Percentiles rank a stretch among this genome's conserved stretches.
These are phyloP conservation scores for Rhea pennata DNA, from an alignment of 2,113 vertebrate species.

Conservation along the genomic window DNA sequence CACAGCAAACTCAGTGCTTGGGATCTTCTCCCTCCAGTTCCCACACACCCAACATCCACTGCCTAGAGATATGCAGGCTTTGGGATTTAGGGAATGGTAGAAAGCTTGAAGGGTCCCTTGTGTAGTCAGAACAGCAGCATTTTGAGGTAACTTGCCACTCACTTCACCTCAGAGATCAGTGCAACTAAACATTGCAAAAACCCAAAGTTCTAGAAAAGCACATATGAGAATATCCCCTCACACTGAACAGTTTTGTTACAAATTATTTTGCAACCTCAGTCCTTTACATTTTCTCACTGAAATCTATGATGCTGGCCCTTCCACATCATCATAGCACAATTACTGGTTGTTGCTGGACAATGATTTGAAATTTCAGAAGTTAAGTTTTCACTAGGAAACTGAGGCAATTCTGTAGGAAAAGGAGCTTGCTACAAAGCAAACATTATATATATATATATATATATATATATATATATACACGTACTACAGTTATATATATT, in stretches of 20 bases:
- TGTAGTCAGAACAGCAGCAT: fast-evolving
- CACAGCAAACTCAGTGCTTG: not conserved
- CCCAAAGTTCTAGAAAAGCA: not conserved
- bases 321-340: not conserved
- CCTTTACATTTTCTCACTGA: not conserved
- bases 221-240: not conserved
- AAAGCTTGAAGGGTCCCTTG: not conserved
- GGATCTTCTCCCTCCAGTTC: not conserved
- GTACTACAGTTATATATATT: not conserved
- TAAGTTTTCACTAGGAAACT: not conserved
- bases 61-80: fast-evolving
- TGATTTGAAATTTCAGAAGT: not conserved
- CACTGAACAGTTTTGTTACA: not conserved
- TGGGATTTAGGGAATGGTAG: not conserved
- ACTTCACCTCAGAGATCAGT: not conserved
- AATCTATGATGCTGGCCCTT: not conserved
- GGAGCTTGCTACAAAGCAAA: not conserved
- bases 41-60: not conserved
- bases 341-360: not conserved
- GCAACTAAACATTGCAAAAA: not conserved
- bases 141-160: not conserved
- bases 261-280: not conserved
- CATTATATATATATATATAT: not conserved
- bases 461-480: fast-evolving
- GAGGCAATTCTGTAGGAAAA: not conserved